Evolutionary conservation across 2,797 vertebrate genomes (phyloP).

Genomic region (Microchirus variegatus): DNA sequence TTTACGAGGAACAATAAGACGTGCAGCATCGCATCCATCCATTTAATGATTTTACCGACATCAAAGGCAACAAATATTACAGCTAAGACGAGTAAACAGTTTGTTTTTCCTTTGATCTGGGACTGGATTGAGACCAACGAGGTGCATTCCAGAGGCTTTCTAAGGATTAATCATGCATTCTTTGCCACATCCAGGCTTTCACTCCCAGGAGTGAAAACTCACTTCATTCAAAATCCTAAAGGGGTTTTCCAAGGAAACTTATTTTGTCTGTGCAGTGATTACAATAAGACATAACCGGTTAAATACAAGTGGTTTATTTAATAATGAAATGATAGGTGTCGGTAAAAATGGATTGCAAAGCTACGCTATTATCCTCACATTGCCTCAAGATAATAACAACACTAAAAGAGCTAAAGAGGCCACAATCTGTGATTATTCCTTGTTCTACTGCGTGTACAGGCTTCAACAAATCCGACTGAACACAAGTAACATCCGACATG

Average conservation of each 20-base stretch:
- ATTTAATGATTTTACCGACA: constrained; percentile 54
- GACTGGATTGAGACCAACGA: constrained; percentile 56
- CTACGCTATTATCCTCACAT: constrained; percentile 15
- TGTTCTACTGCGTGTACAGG: background rate
- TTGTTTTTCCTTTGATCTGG: constrained; percentile 59
- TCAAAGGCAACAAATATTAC: constrained; percentile 44
- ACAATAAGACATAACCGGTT: constrained; percentile 46
- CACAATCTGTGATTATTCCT: background rate
- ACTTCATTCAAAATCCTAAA: constrained; percentile 60
- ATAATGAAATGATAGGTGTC: constrained; percentile 33
- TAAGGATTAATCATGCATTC: constrained; percentile 70
- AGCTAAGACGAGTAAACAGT: constrained; percentile 36
- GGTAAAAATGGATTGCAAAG: constrained; percentile 25
- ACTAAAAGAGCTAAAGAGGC: constrained; percentile 13
- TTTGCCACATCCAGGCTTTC: constrained; percentile 42
- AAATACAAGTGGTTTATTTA: constrained; percentile 42
- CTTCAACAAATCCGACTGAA: constrained; percentile 22
- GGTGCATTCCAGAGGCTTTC: constrained; percentile 63
- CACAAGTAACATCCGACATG: constrained; percentile 16
- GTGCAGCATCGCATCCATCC: constrained; percentile 27
- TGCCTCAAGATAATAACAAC: constrained; percentile 14
- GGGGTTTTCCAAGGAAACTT: constrained; percentile 50
- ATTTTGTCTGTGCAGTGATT: constrained; percentile 66
- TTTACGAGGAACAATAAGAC: constrained; percentile 43
- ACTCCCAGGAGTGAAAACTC: constrained; percentile 55